Conservation (phyloP, 1,140 invertebrate species). For the Diabrotica virgifera region DNA sequence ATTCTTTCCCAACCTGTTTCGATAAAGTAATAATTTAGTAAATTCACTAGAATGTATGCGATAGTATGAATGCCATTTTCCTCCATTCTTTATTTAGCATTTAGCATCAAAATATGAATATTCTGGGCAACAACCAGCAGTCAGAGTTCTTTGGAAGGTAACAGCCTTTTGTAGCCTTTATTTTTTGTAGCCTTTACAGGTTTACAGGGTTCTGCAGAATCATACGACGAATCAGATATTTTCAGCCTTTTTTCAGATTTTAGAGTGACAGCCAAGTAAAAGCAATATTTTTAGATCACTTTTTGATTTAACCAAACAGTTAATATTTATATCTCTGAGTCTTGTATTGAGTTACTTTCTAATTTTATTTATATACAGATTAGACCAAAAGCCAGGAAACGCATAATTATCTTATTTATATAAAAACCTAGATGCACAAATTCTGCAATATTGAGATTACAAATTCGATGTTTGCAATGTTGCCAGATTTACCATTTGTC, state of each 20-base stretch:
- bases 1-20: no score
- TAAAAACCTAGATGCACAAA: no score
- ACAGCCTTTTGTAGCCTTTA: constrained; percentile 4
- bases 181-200: constrained; percentile 33
- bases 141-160: constrained; percentile 11
- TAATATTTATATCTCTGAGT: not conserved
- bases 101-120: constrained; percentile 14
- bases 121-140: constrained; percentile 15
- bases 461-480: no score
- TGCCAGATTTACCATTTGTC: no score
- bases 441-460: no score
- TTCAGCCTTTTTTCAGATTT: constrained; percentile 14
- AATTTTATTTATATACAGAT: no score
- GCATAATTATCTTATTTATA: no score
- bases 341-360: no score
- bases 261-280: not conserved
- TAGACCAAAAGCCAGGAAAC: no score
- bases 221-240: not conserved
- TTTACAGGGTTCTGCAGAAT: constrained; percentile 18
- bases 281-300: not conserved
- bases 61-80: constrained; percentile 11
- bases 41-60: not conserved
- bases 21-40: not conserved
- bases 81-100: constrained; percentile 1
- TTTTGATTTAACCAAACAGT: not conserved